Evolutionary conservation across 2,888 invertebrate species (phyloP).

Genomic region (Endotricha flammealis): DNA sequence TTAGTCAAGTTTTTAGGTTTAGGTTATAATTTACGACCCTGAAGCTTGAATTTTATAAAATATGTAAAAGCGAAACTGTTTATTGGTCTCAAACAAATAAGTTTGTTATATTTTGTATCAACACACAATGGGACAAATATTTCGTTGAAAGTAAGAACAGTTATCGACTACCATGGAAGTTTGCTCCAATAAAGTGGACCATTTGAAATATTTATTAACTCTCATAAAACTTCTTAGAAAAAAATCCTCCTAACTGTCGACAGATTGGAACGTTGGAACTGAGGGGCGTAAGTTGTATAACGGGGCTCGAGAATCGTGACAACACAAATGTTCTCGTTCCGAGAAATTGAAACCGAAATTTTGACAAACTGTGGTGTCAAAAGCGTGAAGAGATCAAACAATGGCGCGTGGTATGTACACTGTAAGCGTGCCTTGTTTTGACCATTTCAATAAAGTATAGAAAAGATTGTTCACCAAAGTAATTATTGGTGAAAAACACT

Average conservation of each 20-base stretch:
- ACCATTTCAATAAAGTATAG: slow-evolving; percentile 58
- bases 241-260: slow-evolving; percentile 65
- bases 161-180: slow-evolving; percentile 71
- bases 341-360: slow-evolving; percentile 73
- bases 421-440: slow-evolving; percentile 71
- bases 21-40: no score
- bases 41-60: no score
- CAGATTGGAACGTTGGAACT: slow-evolving; percentile 33
- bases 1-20: no score
- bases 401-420: slow-evolving; percentile 42
- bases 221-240: slow-evolving; percentile 52
- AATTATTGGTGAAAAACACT: slow-evolving; percentile 58
- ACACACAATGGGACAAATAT: slow-evolving; percentile 42
- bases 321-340: slow-evolving; percentile 57
- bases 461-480: slow-evolving; percentile 66
- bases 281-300: slow-evolving; percentile 47
- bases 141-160: slow-evolving; percentile 72
- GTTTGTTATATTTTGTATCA: slow-evolving; percentile 34
- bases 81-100: slow-evolving; percentile 38
- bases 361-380: slow-evolving; percentile 71
- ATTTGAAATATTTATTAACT: slow-evolving; percentile 70
- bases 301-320: slow-evolving; percentile 55
- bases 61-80: slow-evolving; percentile 64
- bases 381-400: slow-evolving; percentile 45
- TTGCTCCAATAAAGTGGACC: slow-evolving; percentile 65